Conservation (phyloP, 37 sponge, comb jelly and placozoan species). For the Agelas oroides region DNA sequence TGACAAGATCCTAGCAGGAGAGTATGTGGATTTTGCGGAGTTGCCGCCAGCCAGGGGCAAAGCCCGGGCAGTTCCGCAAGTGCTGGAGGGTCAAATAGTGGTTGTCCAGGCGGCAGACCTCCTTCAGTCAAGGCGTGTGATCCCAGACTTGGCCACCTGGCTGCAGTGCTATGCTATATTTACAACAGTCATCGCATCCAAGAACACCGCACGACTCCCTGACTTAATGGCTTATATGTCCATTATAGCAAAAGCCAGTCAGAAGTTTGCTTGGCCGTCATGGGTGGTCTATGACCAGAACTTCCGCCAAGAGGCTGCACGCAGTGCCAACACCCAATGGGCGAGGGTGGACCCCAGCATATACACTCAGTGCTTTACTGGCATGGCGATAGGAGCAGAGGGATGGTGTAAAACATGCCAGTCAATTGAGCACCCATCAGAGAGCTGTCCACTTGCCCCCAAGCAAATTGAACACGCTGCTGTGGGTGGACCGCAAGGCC, state of each 20-base stretch:
- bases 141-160: conserved; percentile 62
- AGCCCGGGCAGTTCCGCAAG: neutral
- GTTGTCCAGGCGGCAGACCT: conserved; percentile 44
- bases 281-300: conserved; percentile 56
- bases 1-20: conserved; percentile 18
- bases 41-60: conserved; percentile 54
- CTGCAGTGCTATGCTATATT: conserved; percentile 47
- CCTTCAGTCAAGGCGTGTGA: conserved; percentile 21
- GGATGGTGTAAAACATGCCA: conserved; percentile 27
- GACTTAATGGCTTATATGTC: conserved; percentile 45
- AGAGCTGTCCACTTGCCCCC: conserved; percentile 19
- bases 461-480: neutral
- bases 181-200: neutral
- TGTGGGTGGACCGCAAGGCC: neutral
- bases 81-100: conserved; percentile 34
- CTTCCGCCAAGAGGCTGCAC: conserved; percentile 58
- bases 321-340: neutral
- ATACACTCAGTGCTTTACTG: conserved; percentile 42
- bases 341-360: conserved; percentile 45
- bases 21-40: conserved; percentile 47
- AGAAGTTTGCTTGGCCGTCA: conserved; percentile 16
- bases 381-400: neutral
- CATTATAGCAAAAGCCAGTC: conserved; percentile 29
- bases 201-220: conserved; percentile 9
- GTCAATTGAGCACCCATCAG: conserved; percentile 6